Evolutionary conservation across 64 coral and sea anemone genomes (phyloP), one percentile per base, ranked within the genome.

Genomic region (Porites lutea): DNA sequence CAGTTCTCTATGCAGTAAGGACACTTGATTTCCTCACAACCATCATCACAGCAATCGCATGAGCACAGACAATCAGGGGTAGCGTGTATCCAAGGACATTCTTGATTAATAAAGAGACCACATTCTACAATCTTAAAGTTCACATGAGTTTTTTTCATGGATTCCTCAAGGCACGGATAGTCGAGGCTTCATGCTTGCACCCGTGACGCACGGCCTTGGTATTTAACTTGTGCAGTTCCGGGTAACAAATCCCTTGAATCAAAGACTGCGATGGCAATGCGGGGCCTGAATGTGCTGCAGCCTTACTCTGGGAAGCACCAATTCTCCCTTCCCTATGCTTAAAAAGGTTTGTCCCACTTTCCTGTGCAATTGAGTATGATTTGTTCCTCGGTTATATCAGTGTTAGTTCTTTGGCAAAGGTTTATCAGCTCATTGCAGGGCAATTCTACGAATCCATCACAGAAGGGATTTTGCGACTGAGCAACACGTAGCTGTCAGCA

Each of bases 331-430:
- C 66, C 16, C 46, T 86, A 10, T 86, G 72, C 45, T 49, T 48
- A 16, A 75, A 75, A 51, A 75, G 5, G 13, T 75, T 52, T 48
- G 73, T 48, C 8, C 87, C 93, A 5, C 45, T 95, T 43, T 74
- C 57, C 48, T 95, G 88, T 20, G 7, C 46, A 15, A 86, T 70
- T 4, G 88, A 87, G 65, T 95, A 79, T 74, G 13, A 95, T 79
- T 27, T 95, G 72, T 48, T 90, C 73, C 46, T 90, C 81, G 8
- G 93, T 71, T 51, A 95, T 72, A 13, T 95, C 88, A 80, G 90
- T 79, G 10, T 46, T 90, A 13, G 65, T 64, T 8, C 4, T 58
- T 22, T 90, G 74, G 18, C 74, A 95, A 4, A 75, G 10, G 71
- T 95, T 87, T 8, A 95, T 18, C 2, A 87, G 74, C 14, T 95